Evolutionary conservation across 37 sponge, comb jelly and placozoan species (phyloP), one percentile per base, ranked within the genome.

Genomic region (Spongilla lacustris): DNA sequence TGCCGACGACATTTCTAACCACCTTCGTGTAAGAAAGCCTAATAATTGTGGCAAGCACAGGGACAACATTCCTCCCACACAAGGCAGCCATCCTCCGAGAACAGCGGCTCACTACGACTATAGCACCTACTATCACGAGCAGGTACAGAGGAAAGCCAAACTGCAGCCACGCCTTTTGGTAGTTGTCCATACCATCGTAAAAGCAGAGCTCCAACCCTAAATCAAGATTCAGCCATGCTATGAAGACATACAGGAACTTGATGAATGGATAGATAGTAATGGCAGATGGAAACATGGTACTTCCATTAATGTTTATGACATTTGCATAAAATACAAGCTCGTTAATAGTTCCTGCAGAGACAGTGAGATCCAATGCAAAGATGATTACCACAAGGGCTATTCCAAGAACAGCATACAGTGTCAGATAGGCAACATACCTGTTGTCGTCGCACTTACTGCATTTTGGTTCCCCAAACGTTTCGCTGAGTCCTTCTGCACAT

Each of bases 111-210:
- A 14, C 58, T 17, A 58, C 11, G 58, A 58, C 58, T 19, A 58
- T 58, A 17, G 11, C 11, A 1, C 58, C 21, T 17, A 58, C 58
- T 13, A 58, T 58, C 58, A 58, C 58, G 58, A 58, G 58, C 14
- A 58, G 19, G 21, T 77, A 77, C 28, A 77, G 49, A 2, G 78
- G 29, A 49, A 77, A 77, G 2, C 23, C 78, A n/a, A 77, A 49
- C 49, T 77, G 78, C 5, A 77, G 78, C 24, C 24, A n/a, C 1
- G 78, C 41, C 66, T 77, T 77, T 14, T 58, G 58, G 58, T 58
- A 58, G 58, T 58, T 58, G 58, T 58, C 58, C 58, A 58, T 58
- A 6, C 58, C 58, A 58, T 58, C 11, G 58, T 58, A 58, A 17
- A 58, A 58, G 58, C 58, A 58, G 21, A 58, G 58, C 11, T 58